These are phyloP conservation scores for Rhynchonycteris naso DNA, from an alignment of 2,797 vertebrate species.

Conservation along the genomic window DNA sequence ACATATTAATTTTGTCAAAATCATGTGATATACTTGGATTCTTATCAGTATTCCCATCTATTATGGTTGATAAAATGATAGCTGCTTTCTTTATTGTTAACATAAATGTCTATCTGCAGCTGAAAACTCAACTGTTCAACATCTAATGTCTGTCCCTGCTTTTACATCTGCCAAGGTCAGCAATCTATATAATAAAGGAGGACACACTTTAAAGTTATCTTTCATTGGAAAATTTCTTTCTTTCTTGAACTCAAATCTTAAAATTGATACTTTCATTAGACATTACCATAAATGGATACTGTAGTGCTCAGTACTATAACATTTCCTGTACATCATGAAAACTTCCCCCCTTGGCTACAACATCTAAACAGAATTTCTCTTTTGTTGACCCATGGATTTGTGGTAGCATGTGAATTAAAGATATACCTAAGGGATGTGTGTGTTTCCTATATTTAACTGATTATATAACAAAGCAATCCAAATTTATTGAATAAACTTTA, in stretches of 20 bases:
- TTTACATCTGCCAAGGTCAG: neutral
- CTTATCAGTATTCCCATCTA: neutral
- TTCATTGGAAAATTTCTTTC: conserved; percentile 21
- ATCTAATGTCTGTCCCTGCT: neutral
- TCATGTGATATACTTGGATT: neutral
- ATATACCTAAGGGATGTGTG: neutral
- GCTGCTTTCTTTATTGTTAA: neutral
- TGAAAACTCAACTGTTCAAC: neutral
- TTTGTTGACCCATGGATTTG: neutral
- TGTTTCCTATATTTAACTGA: neutral
- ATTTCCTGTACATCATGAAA: neutral
- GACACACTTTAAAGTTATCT: neutral
- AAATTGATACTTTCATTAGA: neutral
- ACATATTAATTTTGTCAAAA: neutral
- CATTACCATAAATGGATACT: neutral
- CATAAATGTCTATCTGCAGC: neutral
- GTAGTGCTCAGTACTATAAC: neutral
- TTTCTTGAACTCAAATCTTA: neutral
- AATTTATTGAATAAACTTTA: neutral
- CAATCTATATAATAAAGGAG: neutral
- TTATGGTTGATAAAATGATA: neutral
- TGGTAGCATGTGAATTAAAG: neutral
- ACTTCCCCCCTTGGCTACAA: neutral
- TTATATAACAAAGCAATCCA: neutral
- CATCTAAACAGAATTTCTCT: neutral